Percentiles rank a stretch among this genome's conserved stretches.
Evolutionary conservation across 2,888 invertebrate genomes (phyloP).

Genomic region (Linnaemya tessellans): DNA sequence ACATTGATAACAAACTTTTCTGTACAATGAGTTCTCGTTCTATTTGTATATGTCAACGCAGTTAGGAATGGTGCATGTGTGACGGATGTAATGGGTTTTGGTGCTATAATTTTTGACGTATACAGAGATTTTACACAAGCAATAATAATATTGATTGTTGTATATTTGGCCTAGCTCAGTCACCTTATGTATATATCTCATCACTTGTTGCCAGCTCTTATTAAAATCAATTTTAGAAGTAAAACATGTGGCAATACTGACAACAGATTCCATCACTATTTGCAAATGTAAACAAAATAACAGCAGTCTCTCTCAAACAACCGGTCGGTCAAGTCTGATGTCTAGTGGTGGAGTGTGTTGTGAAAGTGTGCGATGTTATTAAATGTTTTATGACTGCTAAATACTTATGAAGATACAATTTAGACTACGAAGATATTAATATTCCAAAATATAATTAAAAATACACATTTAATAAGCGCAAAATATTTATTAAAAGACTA

Average conservation of each 20-base stretch:
- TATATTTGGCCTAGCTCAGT: too few species aligned
- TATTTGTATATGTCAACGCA: too few species aligned
- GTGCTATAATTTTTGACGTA: too few species aligned
- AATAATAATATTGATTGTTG: too few species aligned
- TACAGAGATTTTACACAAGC: too few species aligned
- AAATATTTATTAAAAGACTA: slow-evolving; percentile 7
- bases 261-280: background rate
- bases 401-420: background rate
- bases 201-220: too few species aligned
- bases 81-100: too few species aligned
- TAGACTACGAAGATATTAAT: background rate
- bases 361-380: background rate
- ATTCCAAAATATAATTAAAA: slow-evolving; percentile 15
- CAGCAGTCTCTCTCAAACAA: slow-evolving; percentile 48
- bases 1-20: too few species aligned
- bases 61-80: too few species aligned
- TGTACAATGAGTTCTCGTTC: too few species aligned
- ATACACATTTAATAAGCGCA: slow-evolving; percentile 9
- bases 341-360: slow-evolving; percentile 20
- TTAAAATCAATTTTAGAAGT: too few species aligned
- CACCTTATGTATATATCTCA: too few species aligned
- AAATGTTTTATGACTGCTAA: background rate
- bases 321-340: background rate
- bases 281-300: slow-evolving; percentile 41
- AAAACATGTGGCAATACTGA: background rate